Base-by-base conservation (phyloP, 2,797 vertebrate genomes). In the Syngnathus rostellatus region DNA sequence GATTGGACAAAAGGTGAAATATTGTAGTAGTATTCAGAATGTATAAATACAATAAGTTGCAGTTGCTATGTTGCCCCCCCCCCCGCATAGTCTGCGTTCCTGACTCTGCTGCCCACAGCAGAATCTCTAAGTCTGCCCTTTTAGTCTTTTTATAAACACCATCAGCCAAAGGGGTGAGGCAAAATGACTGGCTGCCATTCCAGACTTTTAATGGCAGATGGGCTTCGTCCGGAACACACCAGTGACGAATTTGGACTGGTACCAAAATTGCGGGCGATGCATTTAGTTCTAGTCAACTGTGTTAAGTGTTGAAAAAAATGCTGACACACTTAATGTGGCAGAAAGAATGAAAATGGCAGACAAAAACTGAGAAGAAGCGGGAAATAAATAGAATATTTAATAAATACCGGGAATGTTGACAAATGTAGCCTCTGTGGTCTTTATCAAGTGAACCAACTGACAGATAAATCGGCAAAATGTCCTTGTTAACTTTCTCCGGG, bases 81-180 rank as follows among this genome's bases (percentile, higher is more conserved):
- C 31, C 31, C 31, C 31, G 68, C 73, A 82, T 83, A 79, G 71
- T 72, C 75, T 23, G 60, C 73, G 81, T 87, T 72, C 82, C 74
- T 79, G 65, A 60, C 69, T 77, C 6, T 55, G 72, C 73, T 73
- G 72, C 71, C 77, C 73, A 64, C 70, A 68, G 78, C 71, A 75
- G 53, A 78, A 64, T 60, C 58, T 53, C 68, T 72, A 77, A 62
- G 77, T 83, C 77, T 76, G 75, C 31, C 45, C 67, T 74, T 64
- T 75, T 61, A 67, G 69, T 69, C 80, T 87, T 86, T 88, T 87
- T 79, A 82, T 86, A 86, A 84, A 85, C 70, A 63, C 73, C 66
- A 68, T 82, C 77, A 81, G 73, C 68, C 63, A 40, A 68, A 8
- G 50, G 67, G 61, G 63, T 17, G 75, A 77, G 72, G 64, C 63